Base-by-base conservation (phyloP, 2,888 invertebrate species). In the Gordius sp. region DNA sequence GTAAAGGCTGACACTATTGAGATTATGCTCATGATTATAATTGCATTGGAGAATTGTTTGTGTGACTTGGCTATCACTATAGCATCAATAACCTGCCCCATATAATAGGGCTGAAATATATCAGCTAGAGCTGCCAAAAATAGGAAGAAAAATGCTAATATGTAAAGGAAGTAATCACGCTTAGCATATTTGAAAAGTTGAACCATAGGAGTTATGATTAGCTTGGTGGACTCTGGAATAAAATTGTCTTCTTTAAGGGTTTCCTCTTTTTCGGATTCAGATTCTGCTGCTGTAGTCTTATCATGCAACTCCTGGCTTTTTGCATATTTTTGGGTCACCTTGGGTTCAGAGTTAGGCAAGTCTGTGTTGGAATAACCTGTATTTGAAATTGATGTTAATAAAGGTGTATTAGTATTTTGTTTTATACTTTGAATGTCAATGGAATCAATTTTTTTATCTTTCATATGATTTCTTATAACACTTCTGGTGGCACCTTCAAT, bases 81-180 rank as follows among this genome's bases (percentile, higher is more conserved):
- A 24, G 66, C 66, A 55, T 69, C 68, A 20, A 70, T 68, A 28
- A 70, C 69, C 59, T 67, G 64, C 16, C 66, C 66, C 1, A 69
- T 69, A 61, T 66, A 70, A 62, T 64, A 70, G 2, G 70, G 69
- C 1, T 68, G 65, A 62, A 70, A 70, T 55, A 70, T 68, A 56
- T 68, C 64, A 33, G 68, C 68, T 26, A 54, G 4, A 27, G 55
- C 55, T 26, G 55, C 55, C 27, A 54, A 16, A 25, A 54, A 28
- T 24, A 54, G 27, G 55, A 54, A 54, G 55, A 54, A 16, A 13
- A 28, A 27, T 54, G 55, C 55, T 2, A 54, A 8, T 16, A 54
- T 2, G 20, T 27, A 27, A 2, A 54, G 8, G 16, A 25, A 23
- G 23, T 54, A 54, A 28, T 54, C 55, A 26, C n/a, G 47, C 47